Evolutionary conservation across 2,113 vertebrate species (phyloP), one percentile per base, ranked within the genome.

Genomic region (Chaetorhynchus papuensis): DNA sequence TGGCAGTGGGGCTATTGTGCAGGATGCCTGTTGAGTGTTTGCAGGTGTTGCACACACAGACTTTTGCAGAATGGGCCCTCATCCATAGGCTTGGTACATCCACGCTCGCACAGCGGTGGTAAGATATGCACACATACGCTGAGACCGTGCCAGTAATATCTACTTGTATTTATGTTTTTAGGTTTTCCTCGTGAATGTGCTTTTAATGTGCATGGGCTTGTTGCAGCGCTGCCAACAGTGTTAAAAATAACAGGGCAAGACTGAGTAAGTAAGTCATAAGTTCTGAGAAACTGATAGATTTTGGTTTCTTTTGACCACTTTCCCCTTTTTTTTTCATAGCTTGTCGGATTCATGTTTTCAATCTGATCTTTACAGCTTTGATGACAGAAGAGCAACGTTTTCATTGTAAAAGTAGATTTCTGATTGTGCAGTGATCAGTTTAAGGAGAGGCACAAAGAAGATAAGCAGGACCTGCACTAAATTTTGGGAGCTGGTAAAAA

Each of bases 191-290:
- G 42, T 56, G 60, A 88, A 81, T 86, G 54, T 66, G 56, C 68
- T 96, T 94, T 95, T 92, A 90, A 80, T 86, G 79, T 60, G 53
- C 20, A 30, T 30, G 41, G 39, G 52, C 60, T 96, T 35, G 63
- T 86, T 68, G 64, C 87, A 88, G 68, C 11, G 37, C 68, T 95
- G 85, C 85, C 87, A 95, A 74, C 64, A 70, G 63, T 17, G 50
- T 93, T 93, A 93, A 91, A 93, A 96, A 95, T 81, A 91, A 83
- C 5, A 13, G 56, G 83, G 42, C 22, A 49, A 83, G 82, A 60
- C 56, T 24, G 35, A 78, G 35, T 59, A 28, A 96, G 81, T 71
- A 28, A 92, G 63, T 70, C 19, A 5, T 45, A 90, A 75, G 71
- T 75, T n/a, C 56, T 68, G 75, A 69, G 41, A 83, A 96, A 85